Percentiles rank a stretch among this genome's conserved stretches.
phyloP scores from a whole-genome alignment of 2,888 invertebrate genomes.

The Anthophora plumipes region DNA sequence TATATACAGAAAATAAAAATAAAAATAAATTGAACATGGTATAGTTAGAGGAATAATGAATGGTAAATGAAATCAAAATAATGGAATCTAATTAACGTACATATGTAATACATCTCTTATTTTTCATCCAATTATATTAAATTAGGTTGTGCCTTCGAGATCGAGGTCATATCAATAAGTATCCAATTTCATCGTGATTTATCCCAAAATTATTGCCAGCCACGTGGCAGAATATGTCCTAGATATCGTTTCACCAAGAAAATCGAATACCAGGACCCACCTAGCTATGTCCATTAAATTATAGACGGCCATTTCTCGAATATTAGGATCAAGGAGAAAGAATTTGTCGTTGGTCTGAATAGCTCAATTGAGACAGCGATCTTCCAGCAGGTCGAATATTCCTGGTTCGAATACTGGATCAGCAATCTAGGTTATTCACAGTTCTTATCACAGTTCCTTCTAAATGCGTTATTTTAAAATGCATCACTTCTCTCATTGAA shows the following conservation, averaged over 20 bases:
- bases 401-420: slow-evolving; percentile 26
- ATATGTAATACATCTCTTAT: no score
- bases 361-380: slow-evolving; percentile 21
- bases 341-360: slow-evolving; percentile 32
- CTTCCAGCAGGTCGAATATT: slow-evolving; percentile 9
- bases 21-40: no score
- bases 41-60: no score
- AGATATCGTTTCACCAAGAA: neutral
- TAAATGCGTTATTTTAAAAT: neutral
- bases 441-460: neutral
- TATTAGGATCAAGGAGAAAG: slow-evolving; percentile 20
- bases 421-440: slow-evolving; percentile 27
- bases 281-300: slow-evolving; percentile 17
- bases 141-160: no score
- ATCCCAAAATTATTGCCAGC: slow-evolving; percentile 2
- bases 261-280: neutral
- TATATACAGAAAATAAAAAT: no score
- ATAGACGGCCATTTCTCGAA: slow-evolving; percentile 22
- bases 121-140: no score
- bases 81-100: no score
- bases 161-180: no score
- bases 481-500: neutral
- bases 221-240: neutral
- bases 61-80: no score
- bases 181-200: neutral